Base-by-base conservation (phyloP, 2,888 invertebrate species). In the Lysandra coridon region DNA sequence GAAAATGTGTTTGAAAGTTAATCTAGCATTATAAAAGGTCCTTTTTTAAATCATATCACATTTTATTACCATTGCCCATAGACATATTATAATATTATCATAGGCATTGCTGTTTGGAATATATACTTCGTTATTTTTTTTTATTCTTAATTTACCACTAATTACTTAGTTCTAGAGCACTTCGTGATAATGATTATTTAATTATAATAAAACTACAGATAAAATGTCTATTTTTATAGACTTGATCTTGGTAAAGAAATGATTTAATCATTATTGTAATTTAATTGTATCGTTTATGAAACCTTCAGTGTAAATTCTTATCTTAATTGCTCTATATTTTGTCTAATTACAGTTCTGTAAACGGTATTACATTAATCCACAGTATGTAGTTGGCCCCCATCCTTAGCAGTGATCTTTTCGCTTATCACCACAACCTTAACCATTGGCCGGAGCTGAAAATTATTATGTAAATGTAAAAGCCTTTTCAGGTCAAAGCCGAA, bases 271-370 rank as follows among this genome's bases (percentile, higher is more conserved):
- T 69, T 69, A 69, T 64, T 64, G 62, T 69, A 12, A 30, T 69
- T 10, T 69, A 69, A 69, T 69, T 69, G 30, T 69, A 69, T 69
- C 69, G 69, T 69, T 69, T 69, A 30, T 33, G 33, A 69, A 69
- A 33, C 69, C 69, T 69, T 69, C 69, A 14, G 33, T 33, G 30
- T 14, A 14, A 69, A 33, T 69, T 69, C 12, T 69, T 69, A 69
- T 69, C 69, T 33, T 69, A 23, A 62, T 62, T 62, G 62, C 4
- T 62, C 14, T 17, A 57, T 14, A 33, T 33, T 69, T 69, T 69
- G 69, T 17, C 17, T 69, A 69, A 33, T 69, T 1, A 37, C 14
- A 69, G 69, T 69, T 69, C 69, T 33, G 33, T 69, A 69, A 69
- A 30, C 2, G 64, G 64, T 14, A 2, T 23, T 69, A 69, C 10